Base-by-base conservation (phyloP, 53 echinoderm and acorn worm species). In the Glandiceps talaboti region DNA sequence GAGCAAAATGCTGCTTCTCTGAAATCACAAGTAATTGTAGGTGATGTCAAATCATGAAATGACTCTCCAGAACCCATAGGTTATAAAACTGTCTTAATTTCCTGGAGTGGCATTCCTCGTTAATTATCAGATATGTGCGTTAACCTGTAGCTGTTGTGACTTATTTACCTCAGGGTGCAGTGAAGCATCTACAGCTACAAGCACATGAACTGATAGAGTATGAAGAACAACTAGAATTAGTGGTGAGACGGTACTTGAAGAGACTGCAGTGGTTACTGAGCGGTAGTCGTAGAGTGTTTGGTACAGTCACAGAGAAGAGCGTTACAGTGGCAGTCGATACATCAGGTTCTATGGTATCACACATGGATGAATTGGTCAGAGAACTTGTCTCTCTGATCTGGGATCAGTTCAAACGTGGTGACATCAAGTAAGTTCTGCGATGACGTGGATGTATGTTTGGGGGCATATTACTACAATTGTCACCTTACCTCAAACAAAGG, bases 201-300 rank as follows among this genome's bases (percentile, higher is more conserved):
- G 89, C 88, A 27, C 90, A 94, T 77, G 99, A 99, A 82, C 85
- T 99, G 28, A 87, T 86, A 81, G 99, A 99, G 31, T 99, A 99
- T 45, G 99, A 99, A 79, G 74, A 83, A 1, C 91, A 94, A 90
- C 73, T 99, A 32, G 91, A 92, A 79, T 76, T 88, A 75, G 94
- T 99, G 0, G 89, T 99, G 74, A 87, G 91, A 33, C 81, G 99
- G 31, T 99, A 99, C 76, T 86, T 99, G 28, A 80, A 86, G 74
- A 84, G 99, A 73, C 78, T 99, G 72, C 99, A 99, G 85, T 99
- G 99, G 99, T 86, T 99, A 76, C 90, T 99, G 78, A 92, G 99
- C 26, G 86, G 93, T 76, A 99, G 99, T 85, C 87, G 99, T 73
- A 91, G 99, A 81, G 93, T 93, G 20, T 99, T 99, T 83, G 99